These are phyloP conservation scores for Elgonia sp. DNA, from an alignment of 2,888 invertebrate genomes.

Conservation along the genomic window DNA sequence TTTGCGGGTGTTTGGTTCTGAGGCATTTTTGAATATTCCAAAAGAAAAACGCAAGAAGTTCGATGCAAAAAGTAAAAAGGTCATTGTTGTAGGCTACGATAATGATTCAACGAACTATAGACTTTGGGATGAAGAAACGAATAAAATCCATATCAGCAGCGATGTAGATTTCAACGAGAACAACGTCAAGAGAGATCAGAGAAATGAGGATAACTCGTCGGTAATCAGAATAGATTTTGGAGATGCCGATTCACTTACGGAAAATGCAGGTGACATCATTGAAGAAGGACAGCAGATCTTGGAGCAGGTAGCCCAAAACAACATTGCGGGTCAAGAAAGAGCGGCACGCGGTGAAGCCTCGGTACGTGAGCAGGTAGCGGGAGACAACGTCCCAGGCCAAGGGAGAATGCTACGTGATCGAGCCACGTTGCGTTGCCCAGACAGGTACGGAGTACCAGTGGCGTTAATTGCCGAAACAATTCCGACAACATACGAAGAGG, in stretches of 20 bases:
- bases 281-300: conserved; percentile 2
- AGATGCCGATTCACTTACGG: neutral
- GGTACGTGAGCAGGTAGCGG: conserved; percentile 5
- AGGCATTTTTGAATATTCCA: conserved; percentile 56
- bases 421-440: neutral
- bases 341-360: neutral
- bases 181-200: neutral
- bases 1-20: conserved; percentile 78
- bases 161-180: conserved; percentile 60
- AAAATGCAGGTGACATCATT: neutral
- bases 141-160: conserved; percentile 41
- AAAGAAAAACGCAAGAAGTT: conserved; percentile 56
- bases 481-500: neutral
- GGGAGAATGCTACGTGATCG: conserved; percentile 11
- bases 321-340: neutral
- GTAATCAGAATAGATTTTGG: neutral
- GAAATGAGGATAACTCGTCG: neutral
- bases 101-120: conserved; percentile 64
- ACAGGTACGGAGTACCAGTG: conserved; percentile 27
- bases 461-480: conserved; percentile 9
- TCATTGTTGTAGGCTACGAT: conserved; percentile 68
- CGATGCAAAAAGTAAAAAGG: conserved; percentile 69
- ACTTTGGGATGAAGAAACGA: conserved; percentile 52
- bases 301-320: conserved; percentile 1
- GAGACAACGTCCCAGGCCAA: neutral